Base-by-base conservation (phyloP, 2,113 vertebrate species). In the Bos indicus region DNA sequence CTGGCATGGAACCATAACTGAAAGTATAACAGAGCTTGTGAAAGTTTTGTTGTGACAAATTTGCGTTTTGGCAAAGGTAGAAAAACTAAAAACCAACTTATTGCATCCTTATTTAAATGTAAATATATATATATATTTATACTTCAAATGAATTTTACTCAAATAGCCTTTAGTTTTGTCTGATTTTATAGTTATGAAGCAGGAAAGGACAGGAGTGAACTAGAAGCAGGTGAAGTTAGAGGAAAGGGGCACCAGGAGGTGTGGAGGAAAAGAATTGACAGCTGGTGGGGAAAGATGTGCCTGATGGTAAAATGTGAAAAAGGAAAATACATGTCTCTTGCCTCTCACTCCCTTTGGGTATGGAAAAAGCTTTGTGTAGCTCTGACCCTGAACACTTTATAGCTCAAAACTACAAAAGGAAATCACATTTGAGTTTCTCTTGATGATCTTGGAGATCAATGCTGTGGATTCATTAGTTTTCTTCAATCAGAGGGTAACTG, bases 351-450 rank as follows among this genome's bases (percentile, higher is more conserved):
- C 17, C 43, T 81, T 92, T 71, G 21, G 54, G 40, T 26, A 43
- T 8, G 19, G 74, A 94, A 71, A n/a, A 78, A 46, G 64, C 60
- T 93, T 71, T 59, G 19, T 36, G 14, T 74, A 52, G 23, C 25
- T 88, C 62, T 97, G 62, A 93, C 12, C 9, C 28, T 46, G 82
- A 96, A 77, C 4, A 74, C 51, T 57, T 74, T 71, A 67, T 13
- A 85, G 64, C 25, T 91, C 28, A 84, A 80, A 46, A 89, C 28
- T 40, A 59, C 19, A 62, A 21, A 14, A 85, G 48, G 60, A 85
- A 90, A 97, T 14, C 48, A 88, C n/a, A 86, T 87, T 48, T 51
- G 52, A 93, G 7, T 92, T 97, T 96, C 88, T 91, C 15, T 43
- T 30, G 74, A 93, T 74, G 8, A 30, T 64, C 48, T 84, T 92